Evolutionary conservation across 2,797 vertebrate genomes (phyloP).

Genomic region (Pygocentrus nattereri): DNA sequence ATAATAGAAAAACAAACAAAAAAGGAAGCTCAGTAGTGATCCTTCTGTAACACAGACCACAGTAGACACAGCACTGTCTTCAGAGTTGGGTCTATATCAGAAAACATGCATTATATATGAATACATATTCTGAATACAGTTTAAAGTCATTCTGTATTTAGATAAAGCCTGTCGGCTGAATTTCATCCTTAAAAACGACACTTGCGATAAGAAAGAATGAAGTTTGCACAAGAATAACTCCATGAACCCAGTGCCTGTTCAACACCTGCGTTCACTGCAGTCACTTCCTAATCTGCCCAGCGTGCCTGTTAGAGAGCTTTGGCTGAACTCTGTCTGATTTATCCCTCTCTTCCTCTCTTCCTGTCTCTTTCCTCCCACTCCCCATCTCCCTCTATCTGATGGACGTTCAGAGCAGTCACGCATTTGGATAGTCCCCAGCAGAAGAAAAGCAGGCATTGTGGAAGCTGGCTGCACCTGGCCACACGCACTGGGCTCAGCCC

Average conservation of each 20-base stretch:
- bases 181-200: no score
- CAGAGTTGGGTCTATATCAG: background rate
- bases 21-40: no score
- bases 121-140: background rate
- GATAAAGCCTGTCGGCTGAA: no score
- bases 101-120: background rate
- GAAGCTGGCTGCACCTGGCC: constrained; percentile 53
- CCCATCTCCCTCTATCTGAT: constrained; percentile 32
- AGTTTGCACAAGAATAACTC: background rate
- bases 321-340: constrained; percentile 22
- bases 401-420: constrained; percentile 29
- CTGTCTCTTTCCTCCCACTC: constrained; percentile 17
- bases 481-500: constrained; percentile 17
- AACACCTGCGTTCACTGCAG: constrained; percentile 16
- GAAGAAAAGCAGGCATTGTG: constrained; percentile 59
- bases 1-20: background rate
- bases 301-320: constrained; percentile 16
- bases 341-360: constrained; percentile 19
- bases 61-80: background rate
- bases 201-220: no score
- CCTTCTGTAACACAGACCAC: background rate
- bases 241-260: background rate
- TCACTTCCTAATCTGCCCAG: background rate
- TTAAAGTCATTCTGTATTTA: no score
- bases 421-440: constrained; percentile 27